Conservation (phyloP, 2,797 vertebrate genomes). For the Anguilla marmorata region DNA sequence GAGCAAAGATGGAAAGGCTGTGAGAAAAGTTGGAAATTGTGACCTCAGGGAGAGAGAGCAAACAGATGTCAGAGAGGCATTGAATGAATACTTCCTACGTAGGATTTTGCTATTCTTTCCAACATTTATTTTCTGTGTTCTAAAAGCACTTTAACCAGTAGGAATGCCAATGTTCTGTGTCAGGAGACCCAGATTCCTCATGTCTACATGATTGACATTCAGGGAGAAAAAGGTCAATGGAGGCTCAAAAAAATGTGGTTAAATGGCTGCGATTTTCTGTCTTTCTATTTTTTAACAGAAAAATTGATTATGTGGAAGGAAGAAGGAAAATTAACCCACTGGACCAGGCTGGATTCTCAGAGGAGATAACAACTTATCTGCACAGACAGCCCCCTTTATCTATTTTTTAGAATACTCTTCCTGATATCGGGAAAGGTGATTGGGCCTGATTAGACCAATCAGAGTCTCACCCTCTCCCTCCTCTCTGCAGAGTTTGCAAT, state of each 20-base stretch:
- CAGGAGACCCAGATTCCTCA: neutral
- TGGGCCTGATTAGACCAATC: constrained; percentile 55
- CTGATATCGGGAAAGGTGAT: constrained; percentile 48
- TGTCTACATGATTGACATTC: neutral
- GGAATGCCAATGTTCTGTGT: neutral
- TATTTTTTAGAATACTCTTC: constrained; percentile 26
- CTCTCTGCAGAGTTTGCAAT: constrained; percentile 50
- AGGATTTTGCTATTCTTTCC: neutral
- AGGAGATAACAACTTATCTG: constrained; percentile 41
- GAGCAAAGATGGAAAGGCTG: neutral
- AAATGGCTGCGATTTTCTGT: neutral
- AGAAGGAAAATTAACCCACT: constrained; percentile 33
- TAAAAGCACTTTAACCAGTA: neutral
- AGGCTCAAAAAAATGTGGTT: neutral
- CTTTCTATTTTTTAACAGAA: neutral
- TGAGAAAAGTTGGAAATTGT: neutral
- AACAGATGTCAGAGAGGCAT: neutral
- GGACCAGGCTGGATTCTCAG: constrained; percentile 33
- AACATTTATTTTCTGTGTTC: neutral
- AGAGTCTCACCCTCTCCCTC: constrained; percentile 38
- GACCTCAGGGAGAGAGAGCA: neutral
- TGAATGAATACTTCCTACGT: neutral
- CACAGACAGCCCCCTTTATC: constrained; percentile 38
- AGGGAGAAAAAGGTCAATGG: neutral
- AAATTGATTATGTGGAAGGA: constrained; percentile 28